Percentiles rank a stretch among this genome's conserved stretches.
Evolutionary conservation across 2,888 invertebrate species (phyloP).

Genomic region (Athalia cordata): DNA sequence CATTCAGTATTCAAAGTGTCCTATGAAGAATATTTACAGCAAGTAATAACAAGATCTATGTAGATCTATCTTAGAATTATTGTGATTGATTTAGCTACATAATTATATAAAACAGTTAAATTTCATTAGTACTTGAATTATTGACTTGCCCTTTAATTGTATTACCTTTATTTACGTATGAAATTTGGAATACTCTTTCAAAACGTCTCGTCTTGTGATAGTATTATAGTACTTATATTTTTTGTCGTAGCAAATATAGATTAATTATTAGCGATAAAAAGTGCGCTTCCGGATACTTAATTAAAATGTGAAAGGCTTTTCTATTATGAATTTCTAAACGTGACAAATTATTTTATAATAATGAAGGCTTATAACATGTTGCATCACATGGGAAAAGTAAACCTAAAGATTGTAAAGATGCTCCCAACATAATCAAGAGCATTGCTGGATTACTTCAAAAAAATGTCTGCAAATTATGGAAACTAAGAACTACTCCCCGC

Average conservation of each 20-base stretch:
- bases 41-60: neutral
- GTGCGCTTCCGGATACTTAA: slow-evolving; percentile 41
- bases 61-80: neutral
- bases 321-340: slow-evolving; percentile 29
- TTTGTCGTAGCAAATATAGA: slow-evolving; percentile 28
- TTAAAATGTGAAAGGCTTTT: slow-evolving; percentile 16
- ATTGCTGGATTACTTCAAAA: neutral
- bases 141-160: neutral
- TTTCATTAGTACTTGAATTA: neutral
- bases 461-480: neutral
- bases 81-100: neutral
- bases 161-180: slow-evolving; percentile 16
- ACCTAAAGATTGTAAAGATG: neutral
- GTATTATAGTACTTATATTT: slow-evolving; percentile 43
- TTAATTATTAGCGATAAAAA: slow-evolving; percentile 33
- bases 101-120: neutral
- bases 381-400: slow-evolving; percentile 8
- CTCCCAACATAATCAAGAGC: slow-evolving; percentile 1
- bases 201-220: slow-evolving; percentile 44
- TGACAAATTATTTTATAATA: slow-evolving; percentile 34
- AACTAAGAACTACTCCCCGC: slow-evolving; percentile 9
- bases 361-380: slow-evolving; percentile 7
- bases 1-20: neutral
- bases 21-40: slow-evolving; percentile 2
- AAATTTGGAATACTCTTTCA: slow-evolving; percentile 39